Evolutionary conservation across 2,888 invertebrate genomes (phyloP).

Genomic region (Cataglyphis altisquamis): DNA sequence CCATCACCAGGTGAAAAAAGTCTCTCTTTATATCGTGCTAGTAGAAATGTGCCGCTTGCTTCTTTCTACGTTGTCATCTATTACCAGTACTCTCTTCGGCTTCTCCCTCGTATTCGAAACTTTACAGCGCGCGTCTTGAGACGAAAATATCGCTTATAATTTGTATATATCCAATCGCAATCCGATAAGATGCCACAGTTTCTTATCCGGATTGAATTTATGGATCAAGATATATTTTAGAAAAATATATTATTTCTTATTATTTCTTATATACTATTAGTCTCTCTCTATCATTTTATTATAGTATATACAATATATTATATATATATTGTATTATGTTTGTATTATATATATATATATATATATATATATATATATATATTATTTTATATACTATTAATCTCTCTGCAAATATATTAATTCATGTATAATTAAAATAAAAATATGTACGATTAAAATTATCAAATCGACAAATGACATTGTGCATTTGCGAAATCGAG

Average conservation of each 20-base stretch:
- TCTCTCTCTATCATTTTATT: not conserved
- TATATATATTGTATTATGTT: not conserved
- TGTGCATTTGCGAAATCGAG: slow-evolving; percentile 29
- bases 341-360: not conserved
- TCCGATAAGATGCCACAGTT: not conserved
- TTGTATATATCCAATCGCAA: not conserved
- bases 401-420: not conserved
- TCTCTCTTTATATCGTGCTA: slow-evolving; percentile 72
- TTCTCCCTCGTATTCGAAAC: slow-evolving; percentile 45
- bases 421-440: not conserved
- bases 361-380: not conserved
- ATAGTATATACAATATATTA: not conserved
- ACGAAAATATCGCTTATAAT: slow-evolving; percentile 23
- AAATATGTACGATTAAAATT: not conserved
- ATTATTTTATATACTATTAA: not conserved
- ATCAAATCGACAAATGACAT: no score
- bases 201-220: not conserved
- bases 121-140: not conserved
- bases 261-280: not conserved
- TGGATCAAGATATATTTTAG: not conserved
- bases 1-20: slow-evolving; percentile 75
- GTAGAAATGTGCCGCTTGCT: slow-evolving; percentile 55
- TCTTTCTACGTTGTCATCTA: slow-evolving; percentile 48
- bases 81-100: slow-evolving; percentile 61
- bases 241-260: not conserved